These are phyloP conservation scores for Platysternon megacephalum DNA, from an alignment of 2,113 vertebrate genomes.

Conservation along the genomic window DNA sequence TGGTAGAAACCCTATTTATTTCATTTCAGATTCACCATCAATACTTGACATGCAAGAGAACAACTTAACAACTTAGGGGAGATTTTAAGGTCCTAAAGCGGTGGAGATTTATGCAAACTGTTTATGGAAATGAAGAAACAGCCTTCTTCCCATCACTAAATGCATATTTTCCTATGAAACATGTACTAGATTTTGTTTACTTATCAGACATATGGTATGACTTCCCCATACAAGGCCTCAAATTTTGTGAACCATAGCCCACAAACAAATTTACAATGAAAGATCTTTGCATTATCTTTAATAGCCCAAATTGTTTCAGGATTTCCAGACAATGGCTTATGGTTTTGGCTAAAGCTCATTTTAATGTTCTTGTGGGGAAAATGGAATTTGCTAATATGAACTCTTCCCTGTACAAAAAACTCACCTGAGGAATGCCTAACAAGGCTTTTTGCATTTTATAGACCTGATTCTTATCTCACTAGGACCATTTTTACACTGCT, in stretches of 20 bases:
- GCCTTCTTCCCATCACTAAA: background rate
- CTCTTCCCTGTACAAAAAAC: background rate
- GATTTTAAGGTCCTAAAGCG: constrained; percentile 56
- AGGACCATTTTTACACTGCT: background rate
- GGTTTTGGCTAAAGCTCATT: constrained; percentile 14
- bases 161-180: constrained; percentile 26
- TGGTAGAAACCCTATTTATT: constrained; percentile 3
- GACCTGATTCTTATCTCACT: background rate
- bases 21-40: constrained; percentile 56
- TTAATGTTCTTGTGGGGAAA: background rate
- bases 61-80: constrained; percentile 16
- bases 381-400: constrained; percentile 10
- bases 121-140: constrained; percentile 45
- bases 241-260: background rate
- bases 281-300: constrained; percentile 23
- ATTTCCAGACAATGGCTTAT: background rate
- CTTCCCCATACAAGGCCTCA: background rate
- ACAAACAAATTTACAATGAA: constrained; percentile 6
- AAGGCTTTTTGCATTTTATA: background rate
- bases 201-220: background rate
- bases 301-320: constrained; percentile 12
- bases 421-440: constrained; percentile 1
- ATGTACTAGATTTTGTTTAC: background rate
- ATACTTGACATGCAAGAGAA: constrained; percentile 45
- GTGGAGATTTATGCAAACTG: constrained; percentile 42